These are phyloP conservation scores for Drosophila nannoptera DNA, from an alignment of 1,140 invertebrate species.

Conservation along the genomic window DNA sequence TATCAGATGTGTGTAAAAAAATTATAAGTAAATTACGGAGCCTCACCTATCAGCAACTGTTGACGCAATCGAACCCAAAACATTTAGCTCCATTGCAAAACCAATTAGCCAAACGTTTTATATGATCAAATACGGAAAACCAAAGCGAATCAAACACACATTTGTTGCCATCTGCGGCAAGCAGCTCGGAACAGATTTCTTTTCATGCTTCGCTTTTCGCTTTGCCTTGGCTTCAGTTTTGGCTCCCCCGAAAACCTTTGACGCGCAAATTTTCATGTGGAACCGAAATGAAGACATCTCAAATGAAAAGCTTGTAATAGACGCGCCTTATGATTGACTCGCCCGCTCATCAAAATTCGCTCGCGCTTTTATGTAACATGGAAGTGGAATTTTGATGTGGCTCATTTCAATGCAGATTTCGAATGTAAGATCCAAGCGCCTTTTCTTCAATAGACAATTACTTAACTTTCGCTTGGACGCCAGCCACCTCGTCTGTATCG, in stretches of 20 bases:
- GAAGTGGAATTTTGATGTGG: constrained; percentile 46
- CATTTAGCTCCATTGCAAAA: constrained; percentile 31
- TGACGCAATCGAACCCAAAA: constrained; percentile 16
- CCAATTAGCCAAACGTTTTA: constrained; percentile 51
- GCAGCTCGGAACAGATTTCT: constrained; percentile 29
- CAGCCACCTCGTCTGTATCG: constrained; percentile 13
- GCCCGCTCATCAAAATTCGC: constrained; percentile 49
- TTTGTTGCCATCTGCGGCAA: constrained; percentile 21
- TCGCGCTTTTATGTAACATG: constrained; percentile 67
- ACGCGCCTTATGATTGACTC: constrained; percentile 1
- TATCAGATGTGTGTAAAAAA: background rate
- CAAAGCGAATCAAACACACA: constrained; percentile 32
- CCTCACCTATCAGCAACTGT: constrained; percentile 2
- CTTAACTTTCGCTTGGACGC: constrained; percentile 50
- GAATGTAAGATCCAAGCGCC: constrained; percentile 16
- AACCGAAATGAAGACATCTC: constrained; percentile 49
- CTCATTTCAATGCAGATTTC: constrained; percentile 65
- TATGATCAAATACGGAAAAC: constrained; percentile 49
- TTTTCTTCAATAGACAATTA: constrained; percentile 25
- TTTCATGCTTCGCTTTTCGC: constrained; percentile 47
- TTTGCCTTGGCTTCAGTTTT: constrained; percentile 19
- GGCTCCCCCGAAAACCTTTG: constrained; percentile 17
- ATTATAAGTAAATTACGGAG: background rate
- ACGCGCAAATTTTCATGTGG: constrained; percentile 44
- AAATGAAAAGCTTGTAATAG: constrained; percentile 20